phyloP scores from a whole-genome alignment of 2,888 invertebrate species.

The Cosmia trapezina region DNA sequence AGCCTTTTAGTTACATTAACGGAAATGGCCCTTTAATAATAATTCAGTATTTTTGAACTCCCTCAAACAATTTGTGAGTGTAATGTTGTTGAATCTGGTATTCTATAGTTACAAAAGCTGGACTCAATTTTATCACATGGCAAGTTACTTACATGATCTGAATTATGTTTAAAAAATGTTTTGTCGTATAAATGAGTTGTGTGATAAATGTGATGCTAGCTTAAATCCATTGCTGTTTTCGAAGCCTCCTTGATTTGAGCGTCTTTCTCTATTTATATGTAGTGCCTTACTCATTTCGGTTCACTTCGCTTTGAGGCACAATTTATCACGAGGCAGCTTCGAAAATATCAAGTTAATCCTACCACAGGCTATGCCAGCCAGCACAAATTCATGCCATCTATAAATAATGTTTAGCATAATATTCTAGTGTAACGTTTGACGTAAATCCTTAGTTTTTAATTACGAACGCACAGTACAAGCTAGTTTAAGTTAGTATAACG shows the following conservation, averaged over 20 bases:
- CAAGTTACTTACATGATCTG: constrained; percentile 50
- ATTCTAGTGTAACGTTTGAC: constrained; percentile 67
- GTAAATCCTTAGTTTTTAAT: constrained; percentile 63
- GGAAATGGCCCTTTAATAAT: constrained; percentile 41
- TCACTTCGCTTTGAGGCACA: constrained; percentile 19
- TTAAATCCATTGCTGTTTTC: constrained; percentile 39
- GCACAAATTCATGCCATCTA: constrained; percentile 77
- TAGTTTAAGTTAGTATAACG: constrained; percentile 79
- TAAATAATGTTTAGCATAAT: constrained; percentile 68
- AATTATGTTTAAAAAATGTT: constrained; percentile 24
- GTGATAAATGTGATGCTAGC: constrained; percentile 54
- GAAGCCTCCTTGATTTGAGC: constrained; percentile 28
- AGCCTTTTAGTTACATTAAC: constrained; percentile 52
- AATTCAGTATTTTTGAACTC: constrained; percentile 44
- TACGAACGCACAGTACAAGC: constrained; percentile 85
- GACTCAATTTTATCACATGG: constrained; percentile 41
- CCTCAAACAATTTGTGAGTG: constrained; percentile 34
- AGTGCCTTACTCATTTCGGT: constrained; percentile 39
- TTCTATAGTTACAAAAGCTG: constrained; percentile 30
- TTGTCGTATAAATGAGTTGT: constrained; percentile 43
- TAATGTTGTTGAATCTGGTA: constrained; percentile 37
- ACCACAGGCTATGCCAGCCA: constrained; percentile 58
- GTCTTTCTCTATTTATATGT: constrained; percentile 11
- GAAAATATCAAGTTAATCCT: constrained; percentile 36
- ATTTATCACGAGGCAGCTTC: constrained; percentile 33